Base-by-base conservation (phyloP, 2,888 invertebrate genomes). In the Leptarthrus brevirostris region DNA sequence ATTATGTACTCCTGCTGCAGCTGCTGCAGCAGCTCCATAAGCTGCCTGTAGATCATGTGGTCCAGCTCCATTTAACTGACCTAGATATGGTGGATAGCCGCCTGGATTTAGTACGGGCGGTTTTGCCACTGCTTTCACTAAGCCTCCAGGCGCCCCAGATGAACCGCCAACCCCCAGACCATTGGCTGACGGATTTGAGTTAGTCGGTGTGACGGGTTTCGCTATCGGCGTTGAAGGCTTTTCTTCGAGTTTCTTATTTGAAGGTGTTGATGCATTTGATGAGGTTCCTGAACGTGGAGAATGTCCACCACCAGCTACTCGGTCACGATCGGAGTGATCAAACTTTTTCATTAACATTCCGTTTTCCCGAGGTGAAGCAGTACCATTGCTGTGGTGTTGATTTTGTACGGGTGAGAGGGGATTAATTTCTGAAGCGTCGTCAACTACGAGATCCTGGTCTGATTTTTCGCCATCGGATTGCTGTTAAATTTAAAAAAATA, bases 381-480 rank as follows among this genome's bases (percentile, higher is more conserved):
- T 94, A n/a, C 77, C 77, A 70, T 77, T 77, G 44, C 76, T 77
- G 36, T 77, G 77, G 56, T 77, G 77, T 66, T 77, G 78, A 74
- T 78, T 78, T 73, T 76, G 78, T 54, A 90, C 88, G 1, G 92
- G 91, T 66, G 94, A 94, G 69, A 92, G 90, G 5, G 94, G 94
- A 69, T 77, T 78, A n/a, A 78, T 78, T 86, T 96, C 96, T 79
- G 94, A 95, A 69, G 95, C 95, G 81, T 95, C 97, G 85, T 97
- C 97, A 24, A 97, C 97, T 76, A 97, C 97, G 79, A 97, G 86
- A 83, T 97, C 96, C 87, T 95, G 93, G 82, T 96, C 95, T 82
- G 92, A 92, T 83, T 94, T 94, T 82, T 93, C 93, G 73, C 92
- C 93, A 83, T 93, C 93, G 83, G 92, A 92, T 81, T 92, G 92